Conservation (phyloP, 1,140 invertebrate genomes). For the Pachyrhynchus sulphureomaculatus region DNA sequence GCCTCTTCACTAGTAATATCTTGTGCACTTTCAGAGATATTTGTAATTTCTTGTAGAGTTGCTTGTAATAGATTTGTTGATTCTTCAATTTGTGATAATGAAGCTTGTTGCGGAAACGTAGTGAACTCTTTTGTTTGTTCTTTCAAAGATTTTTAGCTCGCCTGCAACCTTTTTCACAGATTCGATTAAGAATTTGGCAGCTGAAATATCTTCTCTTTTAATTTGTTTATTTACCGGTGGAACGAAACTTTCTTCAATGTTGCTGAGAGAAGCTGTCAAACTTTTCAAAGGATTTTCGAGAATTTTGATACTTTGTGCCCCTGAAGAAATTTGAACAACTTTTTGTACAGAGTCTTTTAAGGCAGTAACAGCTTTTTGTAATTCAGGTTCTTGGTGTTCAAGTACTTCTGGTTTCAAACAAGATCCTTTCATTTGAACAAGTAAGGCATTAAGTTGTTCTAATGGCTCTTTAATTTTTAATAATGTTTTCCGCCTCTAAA, state of each 20-base stretch:
- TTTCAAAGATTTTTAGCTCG: not conserved
- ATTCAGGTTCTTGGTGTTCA: conserved; percentile 15
- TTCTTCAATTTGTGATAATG: too few relatives aligned
- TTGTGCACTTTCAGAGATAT: too few relatives aligned
- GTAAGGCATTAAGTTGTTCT: conserved; percentile 1
- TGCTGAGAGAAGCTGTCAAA: not conserved
- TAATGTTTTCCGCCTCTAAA: not conserved
- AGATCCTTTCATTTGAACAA: conserved; percentile 4
- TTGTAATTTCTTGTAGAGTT: conserved; percentile 2
- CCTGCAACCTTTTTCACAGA: not conserved
- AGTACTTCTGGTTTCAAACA: conserved; percentile 10
- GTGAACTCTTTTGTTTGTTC: not conserved
- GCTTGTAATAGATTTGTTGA: too few relatives aligned
- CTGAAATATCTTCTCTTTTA: not conserved
- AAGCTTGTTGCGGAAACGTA: not conserved
- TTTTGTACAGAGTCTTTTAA: not conserved
- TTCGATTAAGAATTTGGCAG: not conserved
- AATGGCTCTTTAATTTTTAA: conserved; percentile 1
- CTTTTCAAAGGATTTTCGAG: not conserved
- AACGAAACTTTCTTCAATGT: not conserved
- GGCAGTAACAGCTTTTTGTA: not conserved
- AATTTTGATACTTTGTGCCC: not conserved
- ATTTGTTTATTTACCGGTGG: not conserved
- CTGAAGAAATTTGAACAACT: not conserved
- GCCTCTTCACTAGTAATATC: not conserved